These are phyloP conservation scores for Julus scandinavius DNA, from an alignment of 2,888 invertebrate genomes.

Conservation along the genomic window DNA sequence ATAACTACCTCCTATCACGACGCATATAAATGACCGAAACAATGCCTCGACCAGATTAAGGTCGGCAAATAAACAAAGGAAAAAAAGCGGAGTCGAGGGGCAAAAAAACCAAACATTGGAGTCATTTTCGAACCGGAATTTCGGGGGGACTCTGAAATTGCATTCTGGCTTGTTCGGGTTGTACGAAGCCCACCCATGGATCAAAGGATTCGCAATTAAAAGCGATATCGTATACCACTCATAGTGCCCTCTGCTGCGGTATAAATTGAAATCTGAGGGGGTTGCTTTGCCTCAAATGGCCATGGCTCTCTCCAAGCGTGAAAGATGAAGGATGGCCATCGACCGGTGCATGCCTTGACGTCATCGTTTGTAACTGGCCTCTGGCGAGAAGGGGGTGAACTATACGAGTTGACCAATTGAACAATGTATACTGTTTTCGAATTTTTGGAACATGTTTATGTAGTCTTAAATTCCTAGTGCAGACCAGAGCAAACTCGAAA, in stretches of 20 bases:
- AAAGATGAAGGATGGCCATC: constrained; percentile 32
- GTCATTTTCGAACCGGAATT: constrained; percentile 42
- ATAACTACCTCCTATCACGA: constrained; percentile 42
- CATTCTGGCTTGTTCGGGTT: constrained; percentile 32
- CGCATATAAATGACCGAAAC: constrained; percentile 39
- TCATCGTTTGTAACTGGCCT: background rate
- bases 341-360: background rate
- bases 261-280: constrained; percentile 37
- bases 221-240: constrained; percentile 39
- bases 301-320: constrained; percentile 9
- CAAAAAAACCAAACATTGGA: constrained; percentile 12
- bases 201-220: constrained; percentile 42
- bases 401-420: too few species aligned
- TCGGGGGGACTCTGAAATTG: constrained; percentile 7
- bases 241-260: constrained; percentile 4
- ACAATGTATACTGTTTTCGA: too few species aligned
- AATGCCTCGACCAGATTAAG: constrained; percentile 39
- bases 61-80: constrained; percentile 30
- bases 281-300: constrained; percentile 24
- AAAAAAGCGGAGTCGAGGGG: constrained; percentile 6
- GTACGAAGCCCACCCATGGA: constrained; percentile 36
- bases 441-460: too few species aligned
- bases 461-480: too few species aligned
- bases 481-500: too few species aligned
- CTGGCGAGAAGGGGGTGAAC: background rate